phyloP scores from a whole-genome alignment of 2,888 invertebrate species.

The Harpalus rufipes region DNA sequence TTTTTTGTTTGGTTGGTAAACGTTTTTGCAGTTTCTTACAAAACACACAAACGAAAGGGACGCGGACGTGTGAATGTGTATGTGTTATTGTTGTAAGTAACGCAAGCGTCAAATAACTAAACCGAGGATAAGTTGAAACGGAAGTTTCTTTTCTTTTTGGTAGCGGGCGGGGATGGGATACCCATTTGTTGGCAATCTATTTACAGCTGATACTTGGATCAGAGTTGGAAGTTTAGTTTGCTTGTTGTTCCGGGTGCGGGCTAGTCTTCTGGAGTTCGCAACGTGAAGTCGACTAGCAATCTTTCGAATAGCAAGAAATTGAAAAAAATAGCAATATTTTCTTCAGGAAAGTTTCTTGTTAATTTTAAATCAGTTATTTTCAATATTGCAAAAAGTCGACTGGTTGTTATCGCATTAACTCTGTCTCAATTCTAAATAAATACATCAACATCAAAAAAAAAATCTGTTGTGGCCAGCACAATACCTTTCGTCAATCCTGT shows the following conservation, averaged over 20 bases:
- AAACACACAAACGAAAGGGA: constrained; percentile 28
- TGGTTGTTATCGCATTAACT: too few species aligned
- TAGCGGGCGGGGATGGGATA: constrained; percentile 25
- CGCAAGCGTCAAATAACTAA: constrained; percentile 66
- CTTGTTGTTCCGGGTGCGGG: constrained; percentile 55
- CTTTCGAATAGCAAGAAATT: too few species aligned
- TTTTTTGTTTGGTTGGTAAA: constrained; percentile 37
- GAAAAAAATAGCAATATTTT: too few species aligned
- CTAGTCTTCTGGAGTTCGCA: constrained; percentile 41
- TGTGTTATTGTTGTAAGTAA: constrained; percentile 59
- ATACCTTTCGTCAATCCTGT: too few species aligned
- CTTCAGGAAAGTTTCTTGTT: not conserved
- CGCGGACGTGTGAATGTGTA: constrained; percentile 32
- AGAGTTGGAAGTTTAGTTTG: constrained; percentile 66
- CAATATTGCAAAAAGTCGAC: too few species aligned
- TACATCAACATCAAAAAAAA: too few species aligned
- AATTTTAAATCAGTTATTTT: too few species aligned
- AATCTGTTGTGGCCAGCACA: too few species aligned
- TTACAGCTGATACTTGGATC: constrained; percentile 67
- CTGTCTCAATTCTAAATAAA: too few species aligned
- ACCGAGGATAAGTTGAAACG: constrained; percentile 62
- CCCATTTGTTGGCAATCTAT: constrained; percentile 66
- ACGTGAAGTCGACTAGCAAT: not conserved
- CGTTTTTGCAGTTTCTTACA: constrained; percentile 35
- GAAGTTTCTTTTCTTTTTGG: constrained; percentile 62